phyloP scores from a whole-genome alignment of 2,113 vertebrate species.

The Dipodomys stephensi region DNA sequence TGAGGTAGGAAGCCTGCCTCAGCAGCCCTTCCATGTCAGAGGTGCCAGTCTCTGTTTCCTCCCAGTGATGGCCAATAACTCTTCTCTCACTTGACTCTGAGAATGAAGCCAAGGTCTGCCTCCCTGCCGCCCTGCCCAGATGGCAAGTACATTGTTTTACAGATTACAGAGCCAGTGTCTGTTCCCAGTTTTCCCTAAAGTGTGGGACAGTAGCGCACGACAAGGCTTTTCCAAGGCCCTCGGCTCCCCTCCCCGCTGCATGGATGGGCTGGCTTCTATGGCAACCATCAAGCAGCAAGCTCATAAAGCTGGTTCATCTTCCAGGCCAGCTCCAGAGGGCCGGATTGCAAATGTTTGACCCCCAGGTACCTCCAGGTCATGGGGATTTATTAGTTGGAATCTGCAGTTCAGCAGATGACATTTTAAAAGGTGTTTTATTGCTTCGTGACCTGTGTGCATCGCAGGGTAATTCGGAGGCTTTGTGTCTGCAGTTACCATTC shows the following conservation, averaged over 20 bases:
- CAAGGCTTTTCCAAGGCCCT: background rate
- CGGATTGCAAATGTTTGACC: slow-evolving; percentile 69
- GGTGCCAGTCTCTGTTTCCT: accelerated
- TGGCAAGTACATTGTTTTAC: background rate
- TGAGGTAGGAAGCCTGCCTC: accelerated
- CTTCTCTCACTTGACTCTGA: background rate
- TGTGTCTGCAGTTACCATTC: background rate
- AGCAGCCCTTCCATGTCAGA: accelerated
- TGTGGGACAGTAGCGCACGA: background rate
- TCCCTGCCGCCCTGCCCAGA: background rate
- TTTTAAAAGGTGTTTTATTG: slow-evolving; percentile 80
- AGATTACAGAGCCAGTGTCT: background rate
- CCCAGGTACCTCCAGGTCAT: slow-evolving; percentile 70
- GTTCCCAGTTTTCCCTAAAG: background rate
- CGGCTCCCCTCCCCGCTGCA: background rate
- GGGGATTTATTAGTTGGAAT: slow-evolving; percentile 76
- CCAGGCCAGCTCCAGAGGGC: slow-evolving; percentile 44
- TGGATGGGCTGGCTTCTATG: background rate
- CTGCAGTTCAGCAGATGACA: slow-evolving; percentile 69
- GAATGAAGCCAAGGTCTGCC: background rate
- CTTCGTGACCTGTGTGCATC: slow-evolving; percentile 59
- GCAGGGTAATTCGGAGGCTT: slow-evolving; percentile 57
- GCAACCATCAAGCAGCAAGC: slow-evolving; percentile 4
- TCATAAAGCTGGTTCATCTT: slow-evolving; percentile 48
- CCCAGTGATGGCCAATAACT: background rate